phyloP scores from a whole-genome alignment of 2,888 invertebrate genomes.

The Acrocyrtus sp. region DNA sequence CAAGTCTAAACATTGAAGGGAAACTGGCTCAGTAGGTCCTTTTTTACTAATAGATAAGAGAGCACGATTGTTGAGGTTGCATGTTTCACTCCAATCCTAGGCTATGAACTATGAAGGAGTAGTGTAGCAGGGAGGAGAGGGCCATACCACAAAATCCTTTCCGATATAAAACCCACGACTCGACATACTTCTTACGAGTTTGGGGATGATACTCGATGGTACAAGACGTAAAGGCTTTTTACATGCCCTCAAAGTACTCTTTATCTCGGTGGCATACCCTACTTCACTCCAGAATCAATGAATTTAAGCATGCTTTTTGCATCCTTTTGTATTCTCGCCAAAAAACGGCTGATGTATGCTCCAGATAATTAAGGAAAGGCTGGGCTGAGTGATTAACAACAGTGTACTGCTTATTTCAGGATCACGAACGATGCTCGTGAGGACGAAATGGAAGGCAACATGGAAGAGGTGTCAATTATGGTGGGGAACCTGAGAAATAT shows the following conservation, averaged over 20 bases:
- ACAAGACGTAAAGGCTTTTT: no score
- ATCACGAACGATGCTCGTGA: constrained; percentile 99
- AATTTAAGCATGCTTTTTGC: no score
- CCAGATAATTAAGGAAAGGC: no score
- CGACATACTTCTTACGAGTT: not conserved
- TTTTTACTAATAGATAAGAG: not conserved
- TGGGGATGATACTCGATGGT: not conserved
- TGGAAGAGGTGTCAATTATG: constrained; percentile 97
- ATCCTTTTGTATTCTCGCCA: no score
- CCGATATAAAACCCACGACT: no score
- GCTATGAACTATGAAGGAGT: not conserved
- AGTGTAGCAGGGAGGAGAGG: not conserved
- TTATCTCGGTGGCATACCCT: no score
- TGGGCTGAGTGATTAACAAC: no score
- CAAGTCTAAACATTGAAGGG: not conserved
- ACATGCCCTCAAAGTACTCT: no score
- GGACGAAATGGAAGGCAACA: constrained; percentile 99
- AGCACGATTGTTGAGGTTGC: not conserved
- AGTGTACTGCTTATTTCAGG: constrained; percentile 70
- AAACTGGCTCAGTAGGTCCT: no score
- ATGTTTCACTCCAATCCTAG: no score
- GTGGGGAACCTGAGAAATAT: constrained; percentile 98
- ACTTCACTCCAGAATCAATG: no score
- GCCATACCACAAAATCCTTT: not conserved
- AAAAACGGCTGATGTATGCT: no score